Conservation (phyloP, 2,113 vertebrate species). For the rat (Rattus norvegicus) region GRCr8 NC_086028.1:91641001-91641500, state of each 20-base stretch:
- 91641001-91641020: not conserved
- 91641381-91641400: not conserved
- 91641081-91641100: not conserved
- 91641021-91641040: not conserved
- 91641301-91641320: not conserved
- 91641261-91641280: not conserved
- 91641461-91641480: not conserved
- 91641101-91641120: not conserved
- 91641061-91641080: not conserved
- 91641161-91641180: not conserved
- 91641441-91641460: not conserved
- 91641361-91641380: not conserved
- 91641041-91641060: not conserved
- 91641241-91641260: not conserved
- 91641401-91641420: conserved; percentile 23
- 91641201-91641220: not conserved
- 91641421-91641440: not conserved
- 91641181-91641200: not conserved
- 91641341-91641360: not conserved
- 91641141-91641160: not conserved
- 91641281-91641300: not conserved
- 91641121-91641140: not conserved
- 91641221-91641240: not conserved
- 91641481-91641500: no score
- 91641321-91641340: not conserved